Conservation (phyloP, 2,113 vertebrate species). For the Nicator chloris region DNA sequence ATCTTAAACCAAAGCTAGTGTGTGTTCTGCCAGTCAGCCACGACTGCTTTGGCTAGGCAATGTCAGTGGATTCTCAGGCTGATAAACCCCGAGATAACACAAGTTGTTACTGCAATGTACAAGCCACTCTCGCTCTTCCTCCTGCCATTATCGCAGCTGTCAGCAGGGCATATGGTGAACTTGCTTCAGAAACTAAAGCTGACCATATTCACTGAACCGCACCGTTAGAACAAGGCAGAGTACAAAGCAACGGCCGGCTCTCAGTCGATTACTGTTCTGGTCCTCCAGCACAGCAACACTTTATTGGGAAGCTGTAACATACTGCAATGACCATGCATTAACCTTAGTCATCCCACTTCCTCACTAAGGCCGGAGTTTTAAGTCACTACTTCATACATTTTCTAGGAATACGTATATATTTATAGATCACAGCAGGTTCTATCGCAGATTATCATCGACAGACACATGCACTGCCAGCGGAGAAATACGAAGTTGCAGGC, state of each 20-base stretch:
- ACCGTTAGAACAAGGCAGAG: background rate
- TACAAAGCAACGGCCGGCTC: background rate
- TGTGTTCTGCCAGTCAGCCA: background rate
- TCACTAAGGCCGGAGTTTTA: background rate
- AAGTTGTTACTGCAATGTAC: background rate
- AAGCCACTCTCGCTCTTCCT: background rate
- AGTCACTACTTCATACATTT: background rate
- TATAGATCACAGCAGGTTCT: background rate
- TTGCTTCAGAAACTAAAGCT: background rate
- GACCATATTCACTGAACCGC: background rate
- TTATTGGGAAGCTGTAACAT: background rate
- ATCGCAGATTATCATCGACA: rapidly evolving
- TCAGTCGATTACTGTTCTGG: background rate
- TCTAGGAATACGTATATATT: rapidly evolving
- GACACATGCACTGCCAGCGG: rapidly evolving
- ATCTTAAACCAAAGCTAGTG: background rate
- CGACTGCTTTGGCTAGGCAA: background rate
- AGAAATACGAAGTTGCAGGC: rapidly evolving
- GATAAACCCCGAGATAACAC: background rate
- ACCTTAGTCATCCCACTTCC: background rate
- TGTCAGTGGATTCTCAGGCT: background rate
- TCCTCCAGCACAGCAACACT: background rate
- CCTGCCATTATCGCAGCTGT: background rate
- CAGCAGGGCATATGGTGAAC: rapidly evolving
- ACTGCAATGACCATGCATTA: background rate